These are phyloP conservation scores for Micronisus gabar DNA, from an alignment of 2,113 vertebrate genomes.

Conservation along the genomic window DNA sequence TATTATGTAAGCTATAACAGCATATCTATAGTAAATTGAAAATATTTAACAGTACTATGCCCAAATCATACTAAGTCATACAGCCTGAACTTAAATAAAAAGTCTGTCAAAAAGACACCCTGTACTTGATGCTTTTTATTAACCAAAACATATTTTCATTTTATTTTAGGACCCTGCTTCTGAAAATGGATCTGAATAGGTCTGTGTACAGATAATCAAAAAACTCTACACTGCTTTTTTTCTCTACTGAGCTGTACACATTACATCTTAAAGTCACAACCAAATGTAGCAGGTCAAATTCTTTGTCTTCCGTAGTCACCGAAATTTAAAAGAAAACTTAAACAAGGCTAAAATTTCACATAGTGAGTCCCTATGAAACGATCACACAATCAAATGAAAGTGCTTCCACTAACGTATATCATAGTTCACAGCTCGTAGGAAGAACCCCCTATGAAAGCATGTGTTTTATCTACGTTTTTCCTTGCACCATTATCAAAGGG, in stretches of 20 bases:
- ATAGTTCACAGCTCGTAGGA: background rate
- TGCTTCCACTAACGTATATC: accelerated
- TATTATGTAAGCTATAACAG: background rate
- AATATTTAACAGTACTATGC: background rate
- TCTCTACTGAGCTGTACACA: background rate
- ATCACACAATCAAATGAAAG: background rate
- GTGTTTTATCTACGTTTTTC: background rate
- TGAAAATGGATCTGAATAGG: background rate
- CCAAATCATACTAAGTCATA: background rate
- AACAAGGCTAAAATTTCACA: background rate
- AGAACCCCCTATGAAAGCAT: background rate
- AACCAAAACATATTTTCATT: background rate
- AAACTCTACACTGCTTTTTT: background rate
- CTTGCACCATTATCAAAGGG: background rate
- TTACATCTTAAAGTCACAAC: background rate
- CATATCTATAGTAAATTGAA: background rate
- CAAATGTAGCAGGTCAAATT: background rate
- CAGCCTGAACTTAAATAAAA: background rate
- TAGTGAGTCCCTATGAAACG: background rate
- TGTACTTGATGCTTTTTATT: background rate
- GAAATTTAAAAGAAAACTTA: background rate
- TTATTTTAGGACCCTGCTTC: background rate
- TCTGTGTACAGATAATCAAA: background rate
- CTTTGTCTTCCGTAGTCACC: background rate
- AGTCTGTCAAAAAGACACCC: background rate